Evolutionary conservation across 2,797 vertebrate genomes (phyloP), one percentile per base, ranked within the genome.

Genomic region (Rhinogobio ventralis): DNA sequence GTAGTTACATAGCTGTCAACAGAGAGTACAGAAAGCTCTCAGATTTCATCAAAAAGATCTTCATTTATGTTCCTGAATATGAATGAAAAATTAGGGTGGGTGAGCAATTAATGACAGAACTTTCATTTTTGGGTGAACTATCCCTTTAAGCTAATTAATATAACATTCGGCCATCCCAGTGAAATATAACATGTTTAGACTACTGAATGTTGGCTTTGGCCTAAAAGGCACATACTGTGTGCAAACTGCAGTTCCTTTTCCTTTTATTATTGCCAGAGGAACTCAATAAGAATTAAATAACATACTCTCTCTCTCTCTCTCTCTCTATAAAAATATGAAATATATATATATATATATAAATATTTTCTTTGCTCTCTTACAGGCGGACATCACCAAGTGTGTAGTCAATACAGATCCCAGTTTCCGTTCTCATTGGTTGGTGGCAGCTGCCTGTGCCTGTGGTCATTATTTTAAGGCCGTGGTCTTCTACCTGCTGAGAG

Each of bases 401-500:
- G 98, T 99, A 91, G 96, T 98, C 90, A 98, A 95, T 89, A 95
- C 95, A 0, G 96, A 99, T 75, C 94, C 97, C 76, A 96, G 94
- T 90, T 95, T 99, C 74, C 94, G 89, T 68, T 96, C 97, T 67
- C 97, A 99, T 89, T 99, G 98, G 98, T 93, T 99, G 0, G 94
- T 98, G 87, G 95, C 95, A 0, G 93, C 96, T 0, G 90, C 95
- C 85, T 96, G 94, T 85, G 93, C 96, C 69, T 96, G 97, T 11
- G 97, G 97, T 55, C 97, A 97, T 92, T 97, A 97, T 92, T 90
- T 99, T 90, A 98, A 98, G 92, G 94, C 97, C 0, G 87, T 95
- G 10, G 95, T 98, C 92, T 95, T 98, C 7, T 92, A 98, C 90
- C 92, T 99, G 86, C 92, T 99, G 85, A 95, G 96, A 0, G 98